Evolutionary conservation across 2,797 vertebrate genomes (phyloP).

Genomic region (Pseudomugil gertrudae): DNA sequence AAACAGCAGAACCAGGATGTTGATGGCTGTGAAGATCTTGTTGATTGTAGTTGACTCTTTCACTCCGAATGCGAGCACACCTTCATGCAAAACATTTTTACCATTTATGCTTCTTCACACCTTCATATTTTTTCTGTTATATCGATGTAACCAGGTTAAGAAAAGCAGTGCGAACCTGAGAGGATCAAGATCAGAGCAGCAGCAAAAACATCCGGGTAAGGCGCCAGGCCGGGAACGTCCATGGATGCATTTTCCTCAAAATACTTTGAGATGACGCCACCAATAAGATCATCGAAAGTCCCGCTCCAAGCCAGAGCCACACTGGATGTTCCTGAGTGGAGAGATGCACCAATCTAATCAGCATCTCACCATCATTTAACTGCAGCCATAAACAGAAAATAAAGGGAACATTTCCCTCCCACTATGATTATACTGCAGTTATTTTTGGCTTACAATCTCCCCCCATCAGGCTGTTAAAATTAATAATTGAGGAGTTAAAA

Average conservation of each 20-base stretch:
- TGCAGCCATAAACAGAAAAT: constrained; percentile 46
- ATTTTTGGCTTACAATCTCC: not conserved
- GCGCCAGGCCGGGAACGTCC: constrained; percentile 80
- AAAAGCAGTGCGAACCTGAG: constrained; percentile 78
- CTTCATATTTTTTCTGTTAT: not conserved
- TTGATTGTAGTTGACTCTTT: constrained; percentile 88
- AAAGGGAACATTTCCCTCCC: not conserved
- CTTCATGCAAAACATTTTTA: constrained; percentile 60
- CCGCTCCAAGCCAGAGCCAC: constrained; percentile 89
- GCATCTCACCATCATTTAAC: constrained; percentile 22
- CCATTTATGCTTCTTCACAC: not conserved
- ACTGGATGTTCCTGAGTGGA: constrained; percentile 86
- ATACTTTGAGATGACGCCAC: constrained; percentile 79
- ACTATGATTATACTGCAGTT: constrained; percentile 20
- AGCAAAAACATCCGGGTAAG: constrained; percentile 88
- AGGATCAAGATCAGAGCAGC: constrained; percentile 85
- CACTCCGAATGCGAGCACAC: constrained; percentile 87
- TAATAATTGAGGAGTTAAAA: not conserved
- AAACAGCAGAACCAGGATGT: constrained; percentile 85
- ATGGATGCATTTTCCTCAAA: constrained; percentile 77
- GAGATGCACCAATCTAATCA: constrained; percentile 48
- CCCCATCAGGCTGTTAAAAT: constrained; percentile 14
- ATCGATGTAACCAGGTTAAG: not conserved
- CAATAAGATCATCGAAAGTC: constrained; percentile 88
- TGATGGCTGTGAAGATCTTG: constrained; percentile 88